Base-by-base conservation (phyloP, 2,888 invertebrate species). In the Epiblema foenella region DNA sequence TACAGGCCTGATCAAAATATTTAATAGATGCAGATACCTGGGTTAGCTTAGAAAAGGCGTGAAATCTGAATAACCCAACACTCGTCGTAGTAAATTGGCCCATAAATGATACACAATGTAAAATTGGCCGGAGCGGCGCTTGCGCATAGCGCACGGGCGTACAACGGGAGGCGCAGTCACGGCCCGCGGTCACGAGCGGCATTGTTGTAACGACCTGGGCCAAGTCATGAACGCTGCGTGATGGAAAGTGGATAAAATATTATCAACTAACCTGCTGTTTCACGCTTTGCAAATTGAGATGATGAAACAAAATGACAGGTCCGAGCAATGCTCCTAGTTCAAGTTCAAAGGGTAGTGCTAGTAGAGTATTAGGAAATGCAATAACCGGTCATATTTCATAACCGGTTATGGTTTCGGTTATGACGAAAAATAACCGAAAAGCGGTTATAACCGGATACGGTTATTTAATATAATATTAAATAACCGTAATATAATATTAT, bases 171-270 rank as follows among this genome's bases (percentile, higher is more conserved):
- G 79, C 78, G 74, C 78, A 82, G 90, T 90, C 91, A 90, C 88
- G 90, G 83, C 83, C 82, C 79, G 86, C 82, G 85, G 88, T 88
- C 90, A 86, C 88, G 88, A 79, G 33, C 83, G 86, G 77, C 77
- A 81, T 75, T 81, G 83, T 86, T 88, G 86, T 89, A 85, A 86
- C 85, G 42, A 20, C 15, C 33, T 42, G 52, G 70, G 29, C 18
- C 69, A 66, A 73, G 73, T 63, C 49, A 67, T 67, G 49, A 56
- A 60, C 57, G 54, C 64, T 39, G 37, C 37, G 12, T 51, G 46
- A 49, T 64, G 64, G 58, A 68, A 68, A 68, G 46, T 60, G 39
- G 52, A 52, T 52, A 54, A 54, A 64, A 20, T 15, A 18, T 33
- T 11, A 60, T 60, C 46, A 60, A 59, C 59, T n/a, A 60, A n/a